Percentiles rank a stretch among this genome's conserved stretches.
Evolutionary conservation across 92 coral and sea anemone genomes (phyloP).

Genomic region (Diadumene lineata): DNA sequence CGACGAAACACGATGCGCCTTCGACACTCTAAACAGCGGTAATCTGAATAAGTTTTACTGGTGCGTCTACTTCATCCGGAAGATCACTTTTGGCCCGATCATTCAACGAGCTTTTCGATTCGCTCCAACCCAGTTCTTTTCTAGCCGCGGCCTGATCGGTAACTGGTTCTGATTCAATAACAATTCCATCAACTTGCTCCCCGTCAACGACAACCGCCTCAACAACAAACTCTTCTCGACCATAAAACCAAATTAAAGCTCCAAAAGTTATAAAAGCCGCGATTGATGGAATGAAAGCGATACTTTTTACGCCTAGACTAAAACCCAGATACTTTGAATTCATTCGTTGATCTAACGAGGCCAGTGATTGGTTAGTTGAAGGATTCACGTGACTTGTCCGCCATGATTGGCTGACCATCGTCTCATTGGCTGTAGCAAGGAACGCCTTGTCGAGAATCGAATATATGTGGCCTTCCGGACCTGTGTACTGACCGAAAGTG

Average conservation of each 20-base stretch:
- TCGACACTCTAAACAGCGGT: neutral
- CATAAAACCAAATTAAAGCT: slow-evolving; percentile 85
- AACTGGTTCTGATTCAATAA: slow-evolving; percentile 54
- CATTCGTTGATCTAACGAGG: slow-evolving; percentile 74
- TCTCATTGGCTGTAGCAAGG: slow-evolving; percentile 72
- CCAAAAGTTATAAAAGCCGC: slow-evolving; percentile 79
- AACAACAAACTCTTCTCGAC: slow-evolving; percentile 80
- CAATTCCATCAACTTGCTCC: slow-evolving; percentile 64
- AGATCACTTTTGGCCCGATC: neutral
- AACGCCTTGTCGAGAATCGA: slow-evolving; percentile 60
- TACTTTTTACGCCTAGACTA: slow-evolving; percentile 68
- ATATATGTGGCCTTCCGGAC: slow-evolving; percentile 67
- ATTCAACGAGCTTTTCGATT: neutral
- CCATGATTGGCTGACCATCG: slow-evolving; percentile 81
- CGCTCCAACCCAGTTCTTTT: neutral
- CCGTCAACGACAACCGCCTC: slow-evolving; percentile 56
- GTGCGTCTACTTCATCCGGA: neutral
- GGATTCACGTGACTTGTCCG: slow-evolving; percentile 59
- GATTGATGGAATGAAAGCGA: slow-evolving; percentile 90
- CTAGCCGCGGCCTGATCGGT: neutral
- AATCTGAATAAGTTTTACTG: neutral
- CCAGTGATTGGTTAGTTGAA: slow-evolving; percentile 56
- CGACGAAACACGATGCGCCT: neutral
- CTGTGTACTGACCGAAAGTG: slow-evolving; percentile 87
- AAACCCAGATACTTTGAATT: slow-evolving; percentile 80